A percentile compares a stretch with the other conserved stretches of the same genome.
Evolutionary conservation across 2,888 invertebrate species (phyloP).

Genomic region (Ptychoptera contaminata): DNA sequence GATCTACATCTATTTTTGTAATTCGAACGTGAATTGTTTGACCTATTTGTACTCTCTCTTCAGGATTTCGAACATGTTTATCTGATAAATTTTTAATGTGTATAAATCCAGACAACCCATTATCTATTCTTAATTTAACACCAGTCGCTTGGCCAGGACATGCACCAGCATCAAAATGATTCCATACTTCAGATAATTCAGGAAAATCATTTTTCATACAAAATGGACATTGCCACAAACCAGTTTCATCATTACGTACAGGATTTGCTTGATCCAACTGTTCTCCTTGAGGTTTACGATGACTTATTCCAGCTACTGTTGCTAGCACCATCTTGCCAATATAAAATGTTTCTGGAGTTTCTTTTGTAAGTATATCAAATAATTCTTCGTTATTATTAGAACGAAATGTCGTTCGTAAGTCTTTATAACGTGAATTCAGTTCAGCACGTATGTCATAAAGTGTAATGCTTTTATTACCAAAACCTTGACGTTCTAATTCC

Average conservation of each 20-base stretch:
- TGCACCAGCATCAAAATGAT: conserved; percentile 89
- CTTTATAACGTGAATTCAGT: conserved; percentile 85
- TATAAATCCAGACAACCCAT: conserved; percentile 83
- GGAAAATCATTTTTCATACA: conserved; percentile 92
- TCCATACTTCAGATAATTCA: conserved; percentile 94
- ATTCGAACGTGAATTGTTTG: conserved; percentile 79
- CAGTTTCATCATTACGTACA: conserved; percentile 83
- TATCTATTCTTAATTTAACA: conserved; percentile 76
- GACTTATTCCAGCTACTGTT: conserved; percentile 65
- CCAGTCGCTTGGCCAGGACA: conserved; percentile 96
- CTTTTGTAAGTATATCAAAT: conserved; percentile 92
- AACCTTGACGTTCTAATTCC: conserved; percentile 83
- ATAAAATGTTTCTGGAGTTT: conserved; percentile 86
- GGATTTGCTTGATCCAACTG: conserved; percentile 94
- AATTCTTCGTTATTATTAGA: conserved; percentile 73
- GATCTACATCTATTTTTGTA: conserved; percentile 89
- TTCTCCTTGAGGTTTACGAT: conserved; percentile 80
- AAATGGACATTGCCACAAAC: conserved; percentile 95
- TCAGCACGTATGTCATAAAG: conserved; percentile 94
- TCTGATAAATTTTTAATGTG: conserved; percentile 89
- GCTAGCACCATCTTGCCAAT: conserved; percentile 75
- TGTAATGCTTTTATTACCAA: conserved; percentile 82
- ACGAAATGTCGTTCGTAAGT: conserved; percentile 61
- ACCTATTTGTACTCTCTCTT: conserved; percentile 73
- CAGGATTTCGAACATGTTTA: conserved; percentile 82